Base-by-base conservation (phyloP, 2,113 vertebrate species). In the Laterallus jamaicensis region DNA sequence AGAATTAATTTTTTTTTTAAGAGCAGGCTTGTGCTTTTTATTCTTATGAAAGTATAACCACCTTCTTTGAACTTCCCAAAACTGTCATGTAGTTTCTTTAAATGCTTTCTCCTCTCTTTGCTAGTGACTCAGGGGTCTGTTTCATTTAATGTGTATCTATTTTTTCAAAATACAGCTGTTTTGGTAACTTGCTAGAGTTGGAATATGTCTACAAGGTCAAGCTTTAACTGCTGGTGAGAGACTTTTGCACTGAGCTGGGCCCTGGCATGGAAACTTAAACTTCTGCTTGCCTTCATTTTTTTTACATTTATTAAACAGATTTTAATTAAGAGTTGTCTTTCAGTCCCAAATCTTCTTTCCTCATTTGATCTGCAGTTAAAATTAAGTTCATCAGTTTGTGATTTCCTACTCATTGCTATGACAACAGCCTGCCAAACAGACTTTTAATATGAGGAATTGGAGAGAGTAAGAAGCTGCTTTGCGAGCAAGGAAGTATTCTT, bases 361-460 rank as follows among this genome's bases (percentile, higher is more conserved):
- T 89, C 17, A 6, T 55, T 82, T 92, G 82, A 58, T 86, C 71
- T 88, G 18, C 25, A 56, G 37, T 94, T 93, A 92, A 90, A 84
- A 84, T 91, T 18, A 81, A 49, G 69, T 92, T 85, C 11, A 35
- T 90, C 55, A 55, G 52, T 93, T 97, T 96, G 42, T 88, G 83
- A 42, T 69, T 75, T 4, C 20, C 49, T 95, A 10, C 59, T 92
- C 37, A 89, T 88, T 95, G 59, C 91, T 93, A 37, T 93, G 79
- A 80, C 85, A 93, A 84, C 80, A 86, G 12, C 39, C 31, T 83
- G 64, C 52, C 21, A 52, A 86, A 74, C 40, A 82, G 68, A 78
- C 74, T 90, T 90, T 69, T 67, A 63, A 42, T 63, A 20, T 4
- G 2, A 79, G n/a, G 35, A 60, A 25, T 8, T 60, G 29, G n/a